Percentiles rank a stretch among this genome's conserved stretches.
phyloP scores from a whole-genome alignment of 1,140 invertebrate species.

The Meloidogyne chitwoodi region DNA sequence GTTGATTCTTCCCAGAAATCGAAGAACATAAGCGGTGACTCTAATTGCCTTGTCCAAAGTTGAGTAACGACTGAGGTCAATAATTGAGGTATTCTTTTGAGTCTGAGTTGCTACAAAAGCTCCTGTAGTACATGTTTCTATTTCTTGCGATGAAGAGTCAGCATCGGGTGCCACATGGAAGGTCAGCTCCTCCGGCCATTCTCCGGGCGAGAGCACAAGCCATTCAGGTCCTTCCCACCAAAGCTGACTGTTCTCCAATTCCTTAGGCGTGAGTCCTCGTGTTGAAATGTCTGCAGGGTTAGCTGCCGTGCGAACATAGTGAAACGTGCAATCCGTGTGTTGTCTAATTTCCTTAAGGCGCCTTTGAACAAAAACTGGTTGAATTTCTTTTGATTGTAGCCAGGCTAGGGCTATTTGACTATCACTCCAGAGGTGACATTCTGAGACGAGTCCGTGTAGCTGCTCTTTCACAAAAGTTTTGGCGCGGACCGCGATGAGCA shows the following conservation, averaged over 20 bases:
- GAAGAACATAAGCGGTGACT: no score
- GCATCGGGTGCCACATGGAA: no score
- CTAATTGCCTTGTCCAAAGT: background rate
- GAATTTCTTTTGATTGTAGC: background rate
- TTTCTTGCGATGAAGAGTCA: no score
- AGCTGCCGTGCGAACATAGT: conserved; percentile 20
- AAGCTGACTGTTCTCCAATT: conserved; percentile 3
- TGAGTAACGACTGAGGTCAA: background rate
- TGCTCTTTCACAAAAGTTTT: conserved; percentile 4
- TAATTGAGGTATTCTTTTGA: background rate
- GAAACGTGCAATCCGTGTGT: background rate
- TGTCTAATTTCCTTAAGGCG: conserved; percentile 19
- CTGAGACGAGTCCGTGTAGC: background rate
- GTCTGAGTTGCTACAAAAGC: no score
- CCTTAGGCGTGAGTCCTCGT: conserved; percentile 13
- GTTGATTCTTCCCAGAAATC: background rate
- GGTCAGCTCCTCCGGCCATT: background rate
- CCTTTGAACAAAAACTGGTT: conserved; percentile 17
- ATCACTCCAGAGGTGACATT: conserved; percentile 29
- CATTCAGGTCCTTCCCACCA: conserved; percentile 31
- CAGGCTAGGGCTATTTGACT: conserved; percentile 17
- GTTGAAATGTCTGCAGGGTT: conserved; percentile 31
- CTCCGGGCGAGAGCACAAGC: background rate
- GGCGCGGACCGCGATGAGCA: conserved; percentile 7
- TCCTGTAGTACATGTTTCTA: no score